These are phyloP conservation scores for Eupithecia abbreviata DNA, from an alignment of 2,888 invertebrate species.

Conservation along the genomic window DNA sequence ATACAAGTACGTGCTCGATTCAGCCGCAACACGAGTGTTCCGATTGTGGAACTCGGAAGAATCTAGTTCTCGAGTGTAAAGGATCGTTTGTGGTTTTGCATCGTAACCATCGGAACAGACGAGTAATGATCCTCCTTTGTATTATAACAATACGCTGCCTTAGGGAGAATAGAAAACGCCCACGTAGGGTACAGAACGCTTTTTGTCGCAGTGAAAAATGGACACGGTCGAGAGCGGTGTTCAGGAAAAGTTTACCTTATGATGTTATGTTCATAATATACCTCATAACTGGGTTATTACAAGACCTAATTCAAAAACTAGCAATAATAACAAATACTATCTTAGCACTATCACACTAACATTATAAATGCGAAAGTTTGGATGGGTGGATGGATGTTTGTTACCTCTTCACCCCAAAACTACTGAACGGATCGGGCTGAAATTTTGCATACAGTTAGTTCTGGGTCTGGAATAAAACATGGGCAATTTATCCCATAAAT, in stretches of 20 bases:
- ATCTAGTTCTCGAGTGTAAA: background rate
- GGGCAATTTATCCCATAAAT: no score
- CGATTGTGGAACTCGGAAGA: background rate
- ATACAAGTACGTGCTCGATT: background rate
- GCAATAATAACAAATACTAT: background rate
- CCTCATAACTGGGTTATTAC: background rate
- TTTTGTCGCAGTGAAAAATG: slow-evolving; percentile 1
- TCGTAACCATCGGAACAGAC: background rate
- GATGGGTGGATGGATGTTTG: no score
- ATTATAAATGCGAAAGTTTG: no score
- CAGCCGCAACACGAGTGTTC: background rate
- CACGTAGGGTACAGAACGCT: slow-evolving; percentile 13
- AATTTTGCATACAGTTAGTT: no score
- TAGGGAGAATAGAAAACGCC: slow-evolving; percentile 18
- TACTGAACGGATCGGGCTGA: no score
- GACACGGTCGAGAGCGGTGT: slow-evolving; percentile 1
- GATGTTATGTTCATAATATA: background rate
- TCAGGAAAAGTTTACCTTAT: background rate
- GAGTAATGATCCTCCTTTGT: slow-evolving; percentile 23
- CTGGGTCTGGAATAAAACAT: no score
- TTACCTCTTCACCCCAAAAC: no score
- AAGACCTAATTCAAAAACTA: background rate
- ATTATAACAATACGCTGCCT: slow-evolving; percentile 16
- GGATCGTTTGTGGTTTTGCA: slow-evolving; percentile 1
- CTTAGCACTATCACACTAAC: no score